These are phyloP conservation scores for Crepidodera aurea DNA, from an alignment of 2,888 invertebrate species.

Conservation along the genomic window DNA sequence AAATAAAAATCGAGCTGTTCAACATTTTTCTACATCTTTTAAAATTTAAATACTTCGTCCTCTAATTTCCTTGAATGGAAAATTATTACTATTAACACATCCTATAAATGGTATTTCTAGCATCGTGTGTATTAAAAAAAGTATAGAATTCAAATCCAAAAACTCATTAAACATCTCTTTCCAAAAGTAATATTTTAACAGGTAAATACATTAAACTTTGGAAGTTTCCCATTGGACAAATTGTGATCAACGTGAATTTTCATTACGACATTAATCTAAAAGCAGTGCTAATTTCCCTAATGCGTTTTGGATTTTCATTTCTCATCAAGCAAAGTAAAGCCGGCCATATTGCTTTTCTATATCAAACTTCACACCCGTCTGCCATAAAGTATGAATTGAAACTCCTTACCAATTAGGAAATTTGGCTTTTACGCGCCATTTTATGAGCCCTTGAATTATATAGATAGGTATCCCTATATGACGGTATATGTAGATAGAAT, in stretches of 20 bases:
- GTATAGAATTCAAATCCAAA: too few species aligned
- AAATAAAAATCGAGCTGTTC: too few species aligned
- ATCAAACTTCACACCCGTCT: conserved; percentile 57
- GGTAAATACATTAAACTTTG: not conserved
- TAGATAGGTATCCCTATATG: conserved; percentile 36
- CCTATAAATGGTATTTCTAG: too few species aligned
- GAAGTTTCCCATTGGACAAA: not conserved
- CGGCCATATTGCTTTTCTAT: conserved; percentile 28
- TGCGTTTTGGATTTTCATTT: conserved; percentile 62
- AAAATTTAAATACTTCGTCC: too few species aligned
- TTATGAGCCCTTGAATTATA: conserved; percentile 57
- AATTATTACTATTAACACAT: too few species aligned
- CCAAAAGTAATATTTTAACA: too few species aligned
- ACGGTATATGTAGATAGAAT: conserved; percentile 21
- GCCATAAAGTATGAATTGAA: conserved; percentile 56
- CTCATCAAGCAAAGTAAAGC: conserved; percentile 61
- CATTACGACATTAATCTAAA: conserved; percentile 60
- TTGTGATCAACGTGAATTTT: not conserved
- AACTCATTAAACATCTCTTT: too few species aligned
- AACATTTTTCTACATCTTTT: too few species aligned
- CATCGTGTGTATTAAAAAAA: too few species aligned
- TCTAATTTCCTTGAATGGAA: too few species aligned
- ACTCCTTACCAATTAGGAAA: conserved; percentile 60
- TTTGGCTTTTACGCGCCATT: conserved; percentile 59
- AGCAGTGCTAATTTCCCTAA: conserved; percentile 62